phyloP scores from a whole-genome alignment of 2,113 vertebrate species.

The Pseudonaja textilis region DNA sequence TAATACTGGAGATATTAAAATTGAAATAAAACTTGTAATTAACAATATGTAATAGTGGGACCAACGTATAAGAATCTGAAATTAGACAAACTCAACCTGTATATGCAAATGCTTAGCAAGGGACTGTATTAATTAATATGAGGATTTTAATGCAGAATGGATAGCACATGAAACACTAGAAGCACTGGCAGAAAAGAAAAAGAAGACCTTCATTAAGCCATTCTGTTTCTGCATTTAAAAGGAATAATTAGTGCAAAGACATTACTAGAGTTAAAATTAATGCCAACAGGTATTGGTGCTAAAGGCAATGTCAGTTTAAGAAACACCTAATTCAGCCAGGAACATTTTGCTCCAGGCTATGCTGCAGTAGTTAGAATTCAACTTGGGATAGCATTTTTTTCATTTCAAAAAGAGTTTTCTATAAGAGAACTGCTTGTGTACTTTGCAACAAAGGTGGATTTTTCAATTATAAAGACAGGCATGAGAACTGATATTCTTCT shows the following conservation, averaged over 20 bases:
- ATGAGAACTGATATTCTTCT: background rate
- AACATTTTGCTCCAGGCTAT: background rate
- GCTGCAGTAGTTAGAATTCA: background rate
- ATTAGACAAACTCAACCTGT: constrained; percentile 18
- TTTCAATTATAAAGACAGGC: background rate
- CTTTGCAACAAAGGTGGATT: background rate
- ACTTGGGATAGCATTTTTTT: background rate
- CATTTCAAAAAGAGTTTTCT: background rate
- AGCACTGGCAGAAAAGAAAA: background rate
- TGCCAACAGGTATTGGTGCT: background rate
- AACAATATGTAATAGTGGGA: constrained; percentile 7
- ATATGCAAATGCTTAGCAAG: constrained; percentile 37
- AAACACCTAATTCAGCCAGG: background rate
- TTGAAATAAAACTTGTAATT: background rate
- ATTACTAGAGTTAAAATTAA: background rate
- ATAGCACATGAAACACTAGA: background rate
- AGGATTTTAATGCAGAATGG: background rate
- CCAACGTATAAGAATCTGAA: constrained; percentile 31
- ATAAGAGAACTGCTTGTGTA: background rate
- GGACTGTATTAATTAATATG: background rate
- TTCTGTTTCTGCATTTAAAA: background rate
- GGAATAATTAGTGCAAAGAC: constrained; percentile 16
- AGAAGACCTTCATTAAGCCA: background rate
- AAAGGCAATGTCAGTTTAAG: background rate
- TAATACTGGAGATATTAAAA: background rate